Evolutionary conservation across 1,140 invertebrate genomes (phyloP).

Genomic region (Drosophila parabipectinata): DNA sequence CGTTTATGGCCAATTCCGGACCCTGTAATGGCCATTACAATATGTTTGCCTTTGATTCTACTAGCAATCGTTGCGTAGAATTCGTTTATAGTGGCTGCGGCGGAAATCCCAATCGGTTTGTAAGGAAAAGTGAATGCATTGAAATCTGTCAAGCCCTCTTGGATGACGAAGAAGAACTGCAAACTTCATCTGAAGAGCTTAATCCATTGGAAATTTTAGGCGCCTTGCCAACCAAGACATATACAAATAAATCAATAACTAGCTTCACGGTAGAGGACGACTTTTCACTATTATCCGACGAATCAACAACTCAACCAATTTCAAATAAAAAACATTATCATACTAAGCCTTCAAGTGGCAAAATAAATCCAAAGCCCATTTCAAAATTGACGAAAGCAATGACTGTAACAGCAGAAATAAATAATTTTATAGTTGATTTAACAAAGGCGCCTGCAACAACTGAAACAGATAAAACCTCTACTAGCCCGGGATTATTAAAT

Average conservation of each 20-base stretch:
- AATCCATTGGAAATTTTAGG: no score
- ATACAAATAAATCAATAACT: not conserved
- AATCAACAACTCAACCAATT: not conserved
- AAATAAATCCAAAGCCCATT: not conserved
- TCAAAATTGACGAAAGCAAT: not conserved
- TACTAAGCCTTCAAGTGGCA: not conserved
- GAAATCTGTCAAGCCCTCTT: constrained; percentile 6
- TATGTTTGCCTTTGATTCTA: constrained; percentile 38
- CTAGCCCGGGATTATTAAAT: not conserved
- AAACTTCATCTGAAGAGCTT: not conserved
- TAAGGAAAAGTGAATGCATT: constrained; percentile 9
- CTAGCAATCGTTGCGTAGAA: constrained; percentile 13
- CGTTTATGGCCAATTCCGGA: constrained; percentile 25
- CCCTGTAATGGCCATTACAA: constrained; percentile 18
- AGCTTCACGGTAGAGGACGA: not conserved
- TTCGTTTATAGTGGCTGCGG: constrained; percentile 47
- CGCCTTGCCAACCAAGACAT: not conserved
- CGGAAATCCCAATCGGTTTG: constrained; percentile 54
- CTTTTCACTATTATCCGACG: not conserved
- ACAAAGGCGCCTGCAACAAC: not conserved
- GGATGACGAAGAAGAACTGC: not conserved
- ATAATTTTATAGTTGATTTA: not conserved
- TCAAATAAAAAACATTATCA: not conserved
- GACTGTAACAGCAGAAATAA: not conserved
- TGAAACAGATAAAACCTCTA: not conserved